Conservation (phyloP, 2,113 vertebrate species). For the Mesocricetus auratus region DNA sequence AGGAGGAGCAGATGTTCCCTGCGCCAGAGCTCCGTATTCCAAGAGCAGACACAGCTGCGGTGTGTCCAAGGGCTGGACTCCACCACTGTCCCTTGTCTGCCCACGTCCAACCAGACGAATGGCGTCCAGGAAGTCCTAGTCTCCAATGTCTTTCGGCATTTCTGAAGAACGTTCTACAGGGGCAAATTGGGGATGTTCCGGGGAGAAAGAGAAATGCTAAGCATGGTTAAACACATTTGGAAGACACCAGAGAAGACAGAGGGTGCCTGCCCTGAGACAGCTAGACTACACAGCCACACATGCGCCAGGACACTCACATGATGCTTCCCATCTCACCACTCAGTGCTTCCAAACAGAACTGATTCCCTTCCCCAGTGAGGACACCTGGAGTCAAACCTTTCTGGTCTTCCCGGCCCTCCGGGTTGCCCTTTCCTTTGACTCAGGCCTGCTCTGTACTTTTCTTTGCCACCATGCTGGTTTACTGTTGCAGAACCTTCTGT, state of each 20-base stretch:
- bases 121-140: neutral
- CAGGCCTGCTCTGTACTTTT: neutral
- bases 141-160: neutral
- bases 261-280: neutral
- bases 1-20: neutral
- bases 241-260: conserved; percentile 3
- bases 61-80: neutral
- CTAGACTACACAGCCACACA: neutral
- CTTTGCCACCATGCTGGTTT: neutral
- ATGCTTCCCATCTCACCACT: neutral
- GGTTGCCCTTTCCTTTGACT: neutral
- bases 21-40: neutral
- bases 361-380: neutral
- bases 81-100: neutral
- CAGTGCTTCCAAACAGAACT: neutral
- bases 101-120: neutral
- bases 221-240: neutral
- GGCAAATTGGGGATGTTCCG: neutral
- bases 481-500: neutral
- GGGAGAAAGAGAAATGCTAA: neutral
- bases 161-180: neutral
- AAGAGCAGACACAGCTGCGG: neutral
- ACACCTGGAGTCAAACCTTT: neutral
- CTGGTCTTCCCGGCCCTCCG: neutral
- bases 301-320: neutral